Evolutionary conservation across 2,888 invertebrate species (phyloP).

Genomic region (Callyntrura sp.): DNA sequence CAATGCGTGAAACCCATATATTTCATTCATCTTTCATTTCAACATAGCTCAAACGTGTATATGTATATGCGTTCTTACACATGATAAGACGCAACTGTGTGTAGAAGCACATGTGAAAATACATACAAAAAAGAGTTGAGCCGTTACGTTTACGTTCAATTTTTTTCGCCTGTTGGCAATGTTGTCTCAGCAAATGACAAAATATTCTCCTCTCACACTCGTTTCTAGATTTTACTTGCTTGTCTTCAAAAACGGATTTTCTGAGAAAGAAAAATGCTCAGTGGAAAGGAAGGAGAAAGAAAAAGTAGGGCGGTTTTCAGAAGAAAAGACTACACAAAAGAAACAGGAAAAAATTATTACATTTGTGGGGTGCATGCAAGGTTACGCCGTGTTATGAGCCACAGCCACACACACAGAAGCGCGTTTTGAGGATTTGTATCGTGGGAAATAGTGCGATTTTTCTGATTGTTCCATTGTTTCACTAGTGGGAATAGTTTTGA

Average conservation of each 20-base stretch:
- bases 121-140: constrained; percentile 44
- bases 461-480: constrained; percentile 66
- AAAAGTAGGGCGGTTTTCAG: constrained; percentile 1
- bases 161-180: constrained; percentile 69
- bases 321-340: constrained; percentile 4
- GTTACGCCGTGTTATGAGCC: constrained; percentile 10
- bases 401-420: too few relatives aligned
- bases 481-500: constrained; percentile 67
- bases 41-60: constrained; percentile 24
- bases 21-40: constrained; percentile 61
- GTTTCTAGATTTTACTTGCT: constrained; percentile 5
- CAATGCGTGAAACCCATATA: constrained; percentile 56
- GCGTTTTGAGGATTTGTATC: constrained; percentile 57
- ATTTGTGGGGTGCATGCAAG: constrained; percentile 60
- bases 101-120: constrained; percentile 1
- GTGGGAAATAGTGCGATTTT: constrained; percentile 66
- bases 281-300: constrained; percentile 5
- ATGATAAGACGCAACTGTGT: constrained; percentile 29
- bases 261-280: constrained; percentile 26
- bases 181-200: constrained; percentile 74
- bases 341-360: constrained; percentile 63
- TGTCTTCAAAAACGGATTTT: constrained; percentile 54
- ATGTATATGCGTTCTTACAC: not conserved
- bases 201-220: constrained; percentile 62
- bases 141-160: constrained; percentile 33